phyloP scores from a whole-genome alignment of 2,888 invertebrate genomes.

The Gryllus longicercus region DNA sequence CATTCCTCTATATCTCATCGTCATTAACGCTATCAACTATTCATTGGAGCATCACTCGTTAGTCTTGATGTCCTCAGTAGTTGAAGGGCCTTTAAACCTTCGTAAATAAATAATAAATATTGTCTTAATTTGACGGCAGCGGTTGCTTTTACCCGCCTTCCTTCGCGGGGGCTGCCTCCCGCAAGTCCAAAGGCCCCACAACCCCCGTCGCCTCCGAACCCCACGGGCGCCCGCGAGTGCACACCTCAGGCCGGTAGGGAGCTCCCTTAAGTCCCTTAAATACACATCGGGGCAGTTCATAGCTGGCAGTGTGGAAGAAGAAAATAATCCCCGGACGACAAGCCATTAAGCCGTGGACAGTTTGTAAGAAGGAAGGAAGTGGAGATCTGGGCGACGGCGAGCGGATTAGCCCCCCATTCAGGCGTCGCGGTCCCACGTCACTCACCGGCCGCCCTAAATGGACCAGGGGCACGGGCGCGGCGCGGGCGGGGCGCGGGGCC shows the following conservation, averaged over 20 bases:
- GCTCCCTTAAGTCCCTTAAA: not conserved
- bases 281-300: constrained; percentile 11
- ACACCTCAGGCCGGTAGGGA: not conserved
- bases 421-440: constrained; percentile 17
- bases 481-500: not conserved
- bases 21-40: too few species aligned
- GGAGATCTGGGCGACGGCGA: constrained; percentile 7
- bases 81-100: too few species aligned
- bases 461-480: not conserved
- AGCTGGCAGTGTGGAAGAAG: not conserved
- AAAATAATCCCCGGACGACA: constrained; percentile 9
- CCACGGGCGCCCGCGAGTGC: too few species aligned
- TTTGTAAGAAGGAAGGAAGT: constrained; percentile 17
- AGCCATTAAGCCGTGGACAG: constrained; percentile 17
- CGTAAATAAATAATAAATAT: too few species aligned
- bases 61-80: too few species aligned
- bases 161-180: too few species aligned
- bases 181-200: too few species aligned
- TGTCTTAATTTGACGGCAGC: too few species aligned
- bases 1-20: too few species aligned
- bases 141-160: too few species aligned
- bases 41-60: too few species aligned
- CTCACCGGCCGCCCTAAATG: not conserved
- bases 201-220: too few species aligned
- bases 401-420: not conserved